Base-by-base conservation (phyloP, 2,113 vertebrate species). In the Malurus alboscapulatus region DNA sequence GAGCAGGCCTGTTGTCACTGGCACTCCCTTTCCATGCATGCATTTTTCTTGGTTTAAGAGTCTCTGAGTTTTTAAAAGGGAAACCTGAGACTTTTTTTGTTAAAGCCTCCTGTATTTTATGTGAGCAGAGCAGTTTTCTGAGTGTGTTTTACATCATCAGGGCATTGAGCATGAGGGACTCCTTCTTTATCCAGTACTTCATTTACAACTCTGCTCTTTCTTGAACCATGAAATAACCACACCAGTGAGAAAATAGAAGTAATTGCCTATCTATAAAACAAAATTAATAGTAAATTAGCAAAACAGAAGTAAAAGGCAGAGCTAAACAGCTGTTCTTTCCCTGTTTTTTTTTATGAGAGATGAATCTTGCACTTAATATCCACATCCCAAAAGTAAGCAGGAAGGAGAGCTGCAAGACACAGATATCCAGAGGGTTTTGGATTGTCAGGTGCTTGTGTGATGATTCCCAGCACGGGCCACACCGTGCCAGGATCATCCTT, bases 11-110 rank as follows among this genome's bases (percentile, higher is more conserved):
- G 29, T 90, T 90, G 76, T 91, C 95, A 83, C 51, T 80, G 90
- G 63, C 93, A 69, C 82, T 85, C 79, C 82, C 59, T 92, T 94
- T 58, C 34, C 50, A 50, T 29, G 17, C 50, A 30, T 58, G 50
- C 59, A 62, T 94, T 90, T 79, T 79, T 95, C 78, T 76, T 83
- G 6, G 36, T 90, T 90, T 55, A 68, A 76, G 47, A 73, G 51
- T 76, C 17, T 61, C 17, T n/a, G 55, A 73, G 30, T 57, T 87
- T 93, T 93, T 68, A 45, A 80, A 91, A 78, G 22, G 19, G 29
- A 87, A 94, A 83, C 50, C 5, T 9, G 4, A 87, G 5, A 42
- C 7, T 22, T 81, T 72, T 72, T 78, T 72, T 74, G 32, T 80
- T 80, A 32, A 76, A 81, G 26, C 12, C 14, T 62, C 9, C 14